Percentiles rank a stretch among this genome's conserved stretches.
Evolutionary conservation across 1,140 invertebrate species (phyloP).

Genomic region (Drosophila lacertosa): DNA sequence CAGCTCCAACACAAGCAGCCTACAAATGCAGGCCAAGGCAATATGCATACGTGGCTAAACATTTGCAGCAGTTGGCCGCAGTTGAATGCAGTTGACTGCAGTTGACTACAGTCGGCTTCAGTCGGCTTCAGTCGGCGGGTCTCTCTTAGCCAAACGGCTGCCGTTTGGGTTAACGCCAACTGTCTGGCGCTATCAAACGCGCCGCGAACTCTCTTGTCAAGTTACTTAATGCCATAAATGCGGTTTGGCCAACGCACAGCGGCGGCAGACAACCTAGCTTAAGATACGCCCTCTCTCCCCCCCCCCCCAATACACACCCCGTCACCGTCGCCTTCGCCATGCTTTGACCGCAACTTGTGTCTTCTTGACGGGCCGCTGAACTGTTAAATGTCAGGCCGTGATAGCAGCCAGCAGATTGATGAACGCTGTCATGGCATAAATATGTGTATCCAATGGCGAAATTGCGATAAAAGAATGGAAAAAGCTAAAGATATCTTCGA

Average conservation of each 20-base stretch:
- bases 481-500: conserved; percentile 7
- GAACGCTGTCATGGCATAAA: conserved; percentile 53
- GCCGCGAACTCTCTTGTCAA: conserved; percentile 61
- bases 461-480: conserved; percentile 46
- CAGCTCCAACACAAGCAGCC: conserved; percentile 2
- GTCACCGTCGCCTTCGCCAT: no score
- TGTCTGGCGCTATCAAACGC: conserved; percentile 53
- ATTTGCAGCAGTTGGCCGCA: not conserved
- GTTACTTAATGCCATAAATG: conserved; percentile 62
- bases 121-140: no score
- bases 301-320: not conserved
- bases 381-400: conserved; percentile 56
- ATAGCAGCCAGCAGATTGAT: conserved; percentile 50
- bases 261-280: conserved; percentile 44
- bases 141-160: conserved; percentile 18
- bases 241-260: conserved; percentile 40
- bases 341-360: conserved; percentile 16
- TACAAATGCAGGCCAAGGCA: conserved; percentile 75
- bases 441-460: conserved; percentile 31
- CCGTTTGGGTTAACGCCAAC: conserved; percentile 58
- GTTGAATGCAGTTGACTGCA: no score
- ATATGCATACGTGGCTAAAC: conserved; percentile 29
- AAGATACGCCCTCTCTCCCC: conserved; percentile 8
- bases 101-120: no score
- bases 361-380: conserved; percentile 51